Conservation (phyloP, 2,888 invertebrate genomes). For the Cantharis lateralis region DNA sequence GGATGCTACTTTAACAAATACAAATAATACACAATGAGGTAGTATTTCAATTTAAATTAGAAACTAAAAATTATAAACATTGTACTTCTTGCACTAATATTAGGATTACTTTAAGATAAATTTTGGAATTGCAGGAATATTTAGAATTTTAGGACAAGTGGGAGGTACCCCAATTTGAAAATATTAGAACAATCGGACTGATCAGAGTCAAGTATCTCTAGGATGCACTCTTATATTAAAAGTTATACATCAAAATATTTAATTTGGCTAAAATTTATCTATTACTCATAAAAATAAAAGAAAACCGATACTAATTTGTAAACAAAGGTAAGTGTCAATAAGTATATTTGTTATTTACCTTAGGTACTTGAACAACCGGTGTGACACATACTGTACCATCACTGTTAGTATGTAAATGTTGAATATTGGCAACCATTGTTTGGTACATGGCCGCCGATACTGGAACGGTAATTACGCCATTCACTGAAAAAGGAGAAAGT, state of each 20-base stretch:
- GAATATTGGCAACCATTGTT: slow-evolving; percentile 91
- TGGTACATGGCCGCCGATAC: slow-evolving; percentile 96
- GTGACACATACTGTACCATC: slow-evolving; percentile 84
- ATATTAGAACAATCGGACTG: not conserved
- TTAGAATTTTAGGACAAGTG: too few relatives aligned
- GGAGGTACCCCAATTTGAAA: too few relatives aligned
- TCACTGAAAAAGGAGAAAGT: slow-evolving; percentile 73
- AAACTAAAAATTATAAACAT: too few relatives aligned
- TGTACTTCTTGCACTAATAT: too few relatives aligned
- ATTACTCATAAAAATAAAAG: not conserved
- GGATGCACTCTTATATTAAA: too few relatives aligned
- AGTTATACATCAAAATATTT: not conserved
- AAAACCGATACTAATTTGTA: not conserved
- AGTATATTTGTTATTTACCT: slow-evolving; percentile 41
- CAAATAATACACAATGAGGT: too few relatives aligned
- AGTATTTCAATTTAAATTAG: too few relatives aligned
- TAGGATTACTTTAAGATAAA: too few relatives aligned
- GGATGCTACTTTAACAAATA: too few relatives aligned
- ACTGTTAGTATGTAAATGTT: slow-evolving; percentile 71
- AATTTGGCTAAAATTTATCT: not conserved
- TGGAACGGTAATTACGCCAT: slow-evolving; percentile 94
- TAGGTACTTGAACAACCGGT: slow-evolving; percentile 80
- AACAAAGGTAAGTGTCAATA: not conserved
- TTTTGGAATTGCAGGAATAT: too few relatives aligned
- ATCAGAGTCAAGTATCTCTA: not conserved